Percentiles rank a stretch among this genome's conserved stretches.
Conservation (phyloP, 2,888 invertebrate species). For the Lasioglossum pauxillum region DNA sequence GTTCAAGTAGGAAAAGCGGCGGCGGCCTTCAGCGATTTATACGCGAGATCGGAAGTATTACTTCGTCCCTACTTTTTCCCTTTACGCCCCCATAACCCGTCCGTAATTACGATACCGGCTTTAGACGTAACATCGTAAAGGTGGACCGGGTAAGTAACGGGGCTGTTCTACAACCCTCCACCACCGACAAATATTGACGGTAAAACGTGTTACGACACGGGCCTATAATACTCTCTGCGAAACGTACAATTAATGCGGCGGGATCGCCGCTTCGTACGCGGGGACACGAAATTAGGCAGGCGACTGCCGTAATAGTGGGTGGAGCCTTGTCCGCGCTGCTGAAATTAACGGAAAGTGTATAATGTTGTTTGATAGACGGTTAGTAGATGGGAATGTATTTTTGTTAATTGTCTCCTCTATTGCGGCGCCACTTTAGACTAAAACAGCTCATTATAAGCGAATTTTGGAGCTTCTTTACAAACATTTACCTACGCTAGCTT, state of each 20-base stretch:
- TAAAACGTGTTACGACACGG: conserved; percentile 62
- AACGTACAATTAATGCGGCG: conserved; percentile 63
- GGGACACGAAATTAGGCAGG: conserved; percentile 13
- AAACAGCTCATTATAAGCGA: background rate
- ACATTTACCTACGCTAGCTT: background rate
- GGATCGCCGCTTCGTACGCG: background rate
- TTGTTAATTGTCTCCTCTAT: background rate
- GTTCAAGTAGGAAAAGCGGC: conserved; percentile 42
- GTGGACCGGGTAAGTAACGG: conserved; percentile 53
- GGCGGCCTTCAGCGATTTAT: conserved; percentile 58
- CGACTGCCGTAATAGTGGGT: background rate
- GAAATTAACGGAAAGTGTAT: conserved; percentile 7
- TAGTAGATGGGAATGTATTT: background rate
- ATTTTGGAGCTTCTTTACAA: background rate
- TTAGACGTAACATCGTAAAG: conserved; percentile 59
- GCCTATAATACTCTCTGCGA: conserved; percentile 36
- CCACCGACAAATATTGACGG: conserved; percentile 69
- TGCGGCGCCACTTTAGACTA: background rate
- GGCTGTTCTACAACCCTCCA: conserved; percentile 35
- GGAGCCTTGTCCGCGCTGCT: background rate
- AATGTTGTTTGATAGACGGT: background rate
- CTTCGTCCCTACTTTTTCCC: conserved; percentile 40
- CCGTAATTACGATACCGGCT: conserved; percentile 73
- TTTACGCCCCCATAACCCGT: conserved; percentile 67
- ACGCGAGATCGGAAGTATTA: conserved; percentile 58